Conservation (phyloP, 2,797 vertebrate species). For the Onychomys leucogaster region DNA sequence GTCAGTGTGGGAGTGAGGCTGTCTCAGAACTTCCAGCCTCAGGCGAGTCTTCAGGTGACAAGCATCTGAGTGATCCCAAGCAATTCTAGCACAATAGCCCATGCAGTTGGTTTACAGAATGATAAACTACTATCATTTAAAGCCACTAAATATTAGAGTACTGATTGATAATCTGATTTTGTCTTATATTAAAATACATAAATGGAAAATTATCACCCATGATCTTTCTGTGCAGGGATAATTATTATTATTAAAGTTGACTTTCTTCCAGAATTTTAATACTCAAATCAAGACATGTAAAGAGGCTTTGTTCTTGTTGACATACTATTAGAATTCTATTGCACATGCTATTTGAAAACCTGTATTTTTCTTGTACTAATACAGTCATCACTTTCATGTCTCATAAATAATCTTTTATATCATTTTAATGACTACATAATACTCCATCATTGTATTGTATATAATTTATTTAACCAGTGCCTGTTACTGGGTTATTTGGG, state of each 20-base stretch:
- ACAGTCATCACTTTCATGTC: constrained; percentile 58
- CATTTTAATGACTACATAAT: constrained; percentile 74
- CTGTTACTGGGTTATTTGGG: constrained; percentile 49
- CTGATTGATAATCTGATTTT: constrained; percentile 33
- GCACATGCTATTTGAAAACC: constrained; percentile 29
- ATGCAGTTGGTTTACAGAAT: background rate
- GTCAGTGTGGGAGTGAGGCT: background rate
- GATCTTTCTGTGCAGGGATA: constrained; percentile 28
- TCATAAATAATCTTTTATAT: constrained; percentile 65
- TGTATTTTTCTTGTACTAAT: constrained; percentile 62
- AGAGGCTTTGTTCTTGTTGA: constrained; percentile 61
- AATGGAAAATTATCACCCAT: constrained; percentile 46
- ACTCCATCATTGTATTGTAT: constrained; percentile 50
- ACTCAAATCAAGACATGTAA: constrained; percentile 25
- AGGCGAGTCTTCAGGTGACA: background rate
- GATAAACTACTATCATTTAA: background rate
- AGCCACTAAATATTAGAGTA: background rate
- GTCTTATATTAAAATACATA: constrained; percentile 30
- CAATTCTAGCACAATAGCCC: no score
- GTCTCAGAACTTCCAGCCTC: background rate
- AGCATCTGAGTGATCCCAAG: background rate
- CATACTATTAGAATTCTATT: constrained; percentile 25
- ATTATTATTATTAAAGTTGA: constrained; percentile 69
- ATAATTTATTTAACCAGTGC: constrained; percentile 61
- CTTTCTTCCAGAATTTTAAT: constrained; percentile 54